Conservation (phyloP, 2,888 invertebrate species). For the Dendrolimus pini region DNA sequence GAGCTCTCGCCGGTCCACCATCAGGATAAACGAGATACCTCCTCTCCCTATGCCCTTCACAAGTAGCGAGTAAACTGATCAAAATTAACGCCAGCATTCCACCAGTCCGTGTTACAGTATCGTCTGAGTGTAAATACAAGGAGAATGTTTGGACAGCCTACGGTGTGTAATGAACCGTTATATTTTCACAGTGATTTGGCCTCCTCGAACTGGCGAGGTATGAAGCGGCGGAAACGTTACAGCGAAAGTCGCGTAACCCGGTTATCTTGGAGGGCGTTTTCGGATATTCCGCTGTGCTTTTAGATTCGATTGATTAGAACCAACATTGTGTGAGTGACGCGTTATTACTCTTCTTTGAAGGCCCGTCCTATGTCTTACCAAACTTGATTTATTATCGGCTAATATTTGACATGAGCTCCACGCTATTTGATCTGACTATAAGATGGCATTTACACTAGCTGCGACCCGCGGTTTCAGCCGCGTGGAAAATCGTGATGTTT, state of each 20-base stretch:
- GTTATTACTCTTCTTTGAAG: too few species aligned
- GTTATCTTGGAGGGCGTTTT: background rate
- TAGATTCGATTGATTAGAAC: too few species aligned
- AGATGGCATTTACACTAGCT: too few species aligned
- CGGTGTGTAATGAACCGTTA: constrained; percentile 72
- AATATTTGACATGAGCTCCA: too few species aligned
- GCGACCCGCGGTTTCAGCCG: too few species aligned
- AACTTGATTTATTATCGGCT: too few species aligned
- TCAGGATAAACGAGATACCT: constrained; percentile 77
- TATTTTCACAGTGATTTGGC: constrained; percentile 64
- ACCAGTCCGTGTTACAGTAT: constrained; percentile 27
- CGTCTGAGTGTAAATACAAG: constrained; percentile 54
- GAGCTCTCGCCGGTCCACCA: constrained; percentile 76
- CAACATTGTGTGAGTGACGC: too few species aligned
- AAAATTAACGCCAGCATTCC: constrained; percentile 50
- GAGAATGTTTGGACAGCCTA: constrained; percentile 60
- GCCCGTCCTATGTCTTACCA: too few species aligned
- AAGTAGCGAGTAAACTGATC: constrained; percentile 40
- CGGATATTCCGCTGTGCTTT: background rate
- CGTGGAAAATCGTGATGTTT: too few species aligned
- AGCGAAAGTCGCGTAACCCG: background rate
- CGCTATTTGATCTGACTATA: too few species aligned
- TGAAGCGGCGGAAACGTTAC: background rate
- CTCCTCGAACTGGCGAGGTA: constrained; percentile 14
- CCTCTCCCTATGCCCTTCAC: constrained; percentile 52